Evolutionary conservation across 1,140 invertebrate species (phyloP).

Genomic region (Andrena cerasifolii): DNA sequence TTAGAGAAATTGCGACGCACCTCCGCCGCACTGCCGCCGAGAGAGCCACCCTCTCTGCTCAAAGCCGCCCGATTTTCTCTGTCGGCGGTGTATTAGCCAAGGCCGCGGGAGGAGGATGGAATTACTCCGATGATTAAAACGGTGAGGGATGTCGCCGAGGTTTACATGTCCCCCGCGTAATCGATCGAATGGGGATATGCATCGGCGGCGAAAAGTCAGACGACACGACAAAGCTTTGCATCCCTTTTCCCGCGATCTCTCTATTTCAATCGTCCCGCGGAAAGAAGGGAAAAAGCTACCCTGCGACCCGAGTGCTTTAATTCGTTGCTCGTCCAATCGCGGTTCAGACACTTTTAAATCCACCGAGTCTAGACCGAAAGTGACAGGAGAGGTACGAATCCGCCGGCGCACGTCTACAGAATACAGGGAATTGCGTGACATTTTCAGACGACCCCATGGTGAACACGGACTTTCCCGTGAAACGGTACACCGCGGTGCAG

Average conservation of each 20-base stretch:
- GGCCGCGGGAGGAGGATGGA: too few species aligned
- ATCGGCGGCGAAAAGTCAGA: too few species aligned
- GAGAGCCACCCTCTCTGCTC: not conserved
- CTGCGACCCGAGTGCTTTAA: not conserved
- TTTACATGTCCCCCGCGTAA: too few species aligned
- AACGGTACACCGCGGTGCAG: conserved; percentile 89
- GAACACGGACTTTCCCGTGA: conserved; percentile 88
- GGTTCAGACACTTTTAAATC: not conserved
- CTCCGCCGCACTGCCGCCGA: not conserved
- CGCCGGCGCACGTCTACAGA: not conserved
- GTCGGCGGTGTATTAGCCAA: not conserved
- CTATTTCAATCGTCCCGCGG: too few species aligned
- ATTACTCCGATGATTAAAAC: not conserved
- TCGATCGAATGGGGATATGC: too few species aligned
- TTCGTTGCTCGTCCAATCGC: conserved; percentile 12
- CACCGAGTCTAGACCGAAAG: too few species aligned
- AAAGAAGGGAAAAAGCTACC: not conserved
- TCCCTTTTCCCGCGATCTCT: too few species aligned
- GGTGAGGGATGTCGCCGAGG: too few species aligned
- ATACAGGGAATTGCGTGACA: conserved; percentile 48
- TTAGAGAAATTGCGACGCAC: conserved; percentile 47
- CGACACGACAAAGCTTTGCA: too few species aligned
- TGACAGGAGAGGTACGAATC: too few species aligned
- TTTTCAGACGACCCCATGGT: conserved; percentile 80
- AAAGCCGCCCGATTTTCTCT: not conserved